phyloP scores from a whole-genome alignment of 2,113 vertebrate species.

The Oncorhynchus clarkii region DNA sequence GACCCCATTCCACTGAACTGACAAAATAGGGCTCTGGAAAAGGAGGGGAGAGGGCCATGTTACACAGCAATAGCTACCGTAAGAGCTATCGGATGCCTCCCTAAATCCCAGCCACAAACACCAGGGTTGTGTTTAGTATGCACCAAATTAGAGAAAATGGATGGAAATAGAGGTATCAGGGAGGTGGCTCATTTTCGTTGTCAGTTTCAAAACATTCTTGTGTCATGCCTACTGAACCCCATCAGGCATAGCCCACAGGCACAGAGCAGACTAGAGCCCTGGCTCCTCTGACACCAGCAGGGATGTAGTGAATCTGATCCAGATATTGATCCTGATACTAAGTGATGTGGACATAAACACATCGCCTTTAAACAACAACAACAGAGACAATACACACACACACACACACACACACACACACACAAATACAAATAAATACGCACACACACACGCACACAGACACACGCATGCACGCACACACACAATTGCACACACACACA shows the following conservation, averaged over 20 bases:
- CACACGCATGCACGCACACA: background rate
- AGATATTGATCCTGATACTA: constrained; percentile 41
- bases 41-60: constrained; percentile 3
- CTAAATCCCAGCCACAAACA: too few relatives aligned
- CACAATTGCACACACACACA: background rate
- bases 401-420: background rate
- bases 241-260: too few relatives aligned
- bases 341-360: constrained; percentile 36
- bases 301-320: constrained; percentile 21
- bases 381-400: constrained; percentile 3
- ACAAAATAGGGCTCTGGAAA: constrained; percentile 88
- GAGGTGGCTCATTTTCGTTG: too few relatives aligned
- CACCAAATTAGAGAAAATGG: too few relatives aligned
- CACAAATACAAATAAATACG: background rate
- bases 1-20: constrained; percentile 89
- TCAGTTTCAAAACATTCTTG: too few relatives aligned
- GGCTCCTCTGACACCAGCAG: constrained; percentile 1
- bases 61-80: background rate
- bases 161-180: too few relatives aligned
- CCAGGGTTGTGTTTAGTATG: too few relatives aligned
- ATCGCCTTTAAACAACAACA: constrained; percentile 17
- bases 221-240: too few relatives aligned
- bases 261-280: background rate
- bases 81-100: constrained; percentile 9
- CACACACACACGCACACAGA: background rate